Conservation (phyloP, 1,140 invertebrate species). For the Magallana ariakensis region DNA sequence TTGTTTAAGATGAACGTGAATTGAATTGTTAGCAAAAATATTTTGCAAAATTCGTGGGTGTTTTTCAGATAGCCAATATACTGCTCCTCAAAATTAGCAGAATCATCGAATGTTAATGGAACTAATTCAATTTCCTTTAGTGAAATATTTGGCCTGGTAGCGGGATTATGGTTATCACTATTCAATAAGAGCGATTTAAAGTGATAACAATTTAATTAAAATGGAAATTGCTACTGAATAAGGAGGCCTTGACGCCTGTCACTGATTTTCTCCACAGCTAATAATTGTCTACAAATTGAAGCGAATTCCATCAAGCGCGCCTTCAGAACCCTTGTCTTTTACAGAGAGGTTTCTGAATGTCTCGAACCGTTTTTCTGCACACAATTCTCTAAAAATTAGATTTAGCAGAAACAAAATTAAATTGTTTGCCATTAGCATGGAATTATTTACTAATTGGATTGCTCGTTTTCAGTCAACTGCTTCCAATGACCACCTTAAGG, state of each 20-base stretch:
- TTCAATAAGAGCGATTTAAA: conserved; percentile 65
- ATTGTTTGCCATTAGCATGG: conserved; percentile 68
- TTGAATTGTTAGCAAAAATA: too few relatives aligned
- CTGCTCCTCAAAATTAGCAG: not conserved
- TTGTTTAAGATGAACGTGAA: too few relatives aligned
- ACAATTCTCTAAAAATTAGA: conserved; percentile 71
- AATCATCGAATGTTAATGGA: conserved; percentile 53
- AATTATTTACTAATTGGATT: conserved; percentile 73
- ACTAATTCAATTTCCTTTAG: conserved; percentile 61
- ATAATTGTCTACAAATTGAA: conserved; percentile 62
- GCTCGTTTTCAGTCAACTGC: conserved; percentile 65
- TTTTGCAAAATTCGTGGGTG: not conserved
- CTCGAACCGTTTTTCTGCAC: conserved; percentile 59
- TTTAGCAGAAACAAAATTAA: conserved; percentile 69
- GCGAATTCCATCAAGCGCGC: conserved; percentile 43
- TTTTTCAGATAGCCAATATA: not conserved
- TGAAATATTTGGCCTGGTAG: conserved; percentile 53
- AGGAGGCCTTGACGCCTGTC: conserved; percentile 55
- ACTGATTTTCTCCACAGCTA: conserved; percentile 44
- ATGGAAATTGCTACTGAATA: conserved; percentile 70
- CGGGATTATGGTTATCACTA: conserved; percentile 50
- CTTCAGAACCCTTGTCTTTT: not conserved
- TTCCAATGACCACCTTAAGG: conserved; percentile 56
- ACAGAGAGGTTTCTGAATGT: not conserved
- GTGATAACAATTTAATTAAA: conserved; percentile 76